Evolutionary conservation across 2,888 invertebrate species (phyloP).

Genomic region (Metopia argyrocephala): DNA sequence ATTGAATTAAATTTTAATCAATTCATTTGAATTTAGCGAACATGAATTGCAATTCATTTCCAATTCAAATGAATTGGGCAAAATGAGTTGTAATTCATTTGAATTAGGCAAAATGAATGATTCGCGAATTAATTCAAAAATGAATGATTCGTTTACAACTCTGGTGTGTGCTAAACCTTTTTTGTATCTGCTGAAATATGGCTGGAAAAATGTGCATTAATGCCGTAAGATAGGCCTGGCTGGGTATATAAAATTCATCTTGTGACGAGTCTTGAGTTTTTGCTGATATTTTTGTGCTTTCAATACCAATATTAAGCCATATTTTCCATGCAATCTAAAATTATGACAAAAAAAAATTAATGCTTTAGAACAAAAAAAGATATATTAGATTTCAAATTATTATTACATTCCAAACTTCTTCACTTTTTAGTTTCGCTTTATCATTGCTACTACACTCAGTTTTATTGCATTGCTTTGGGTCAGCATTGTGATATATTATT

Average conservation of each 20-base stretch:
- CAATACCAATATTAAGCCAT: conserved; percentile 92
- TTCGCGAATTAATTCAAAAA: no score
- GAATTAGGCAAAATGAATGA: no score
- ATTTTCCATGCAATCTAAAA: conserved; percentile 86
- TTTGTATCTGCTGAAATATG: conserved; percentile 92
- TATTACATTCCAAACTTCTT: conserved; percentile 86
- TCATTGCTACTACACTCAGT: conserved; percentile 74
- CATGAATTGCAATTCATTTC: no score
- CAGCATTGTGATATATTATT: conserved; percentile 86
- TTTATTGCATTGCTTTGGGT: conserved; percentile 66
- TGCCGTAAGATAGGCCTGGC: conserved; percentile 95
- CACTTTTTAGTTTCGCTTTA: conserved; percentile 74
- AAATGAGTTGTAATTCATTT: no score
- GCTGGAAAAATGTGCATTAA: conserved; percentile 97
- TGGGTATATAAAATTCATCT: conserved; percentile 89
- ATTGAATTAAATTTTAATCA: no score
- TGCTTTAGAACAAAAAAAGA: background rate
- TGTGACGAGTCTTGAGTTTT: conserved; percentile 73
- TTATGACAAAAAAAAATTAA: background rate
- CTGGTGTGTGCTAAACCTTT: conserved; percentile 80
- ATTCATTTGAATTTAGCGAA: no score
- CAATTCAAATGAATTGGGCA: no score
- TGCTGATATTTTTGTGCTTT: conserved; percentile 83
- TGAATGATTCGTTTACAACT: no score
- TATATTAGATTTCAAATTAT: no score